Evolutionary conservation across 2,797 vertebrate genomes (phyloP).

Genomic region (Cygnus olor): DNA sequence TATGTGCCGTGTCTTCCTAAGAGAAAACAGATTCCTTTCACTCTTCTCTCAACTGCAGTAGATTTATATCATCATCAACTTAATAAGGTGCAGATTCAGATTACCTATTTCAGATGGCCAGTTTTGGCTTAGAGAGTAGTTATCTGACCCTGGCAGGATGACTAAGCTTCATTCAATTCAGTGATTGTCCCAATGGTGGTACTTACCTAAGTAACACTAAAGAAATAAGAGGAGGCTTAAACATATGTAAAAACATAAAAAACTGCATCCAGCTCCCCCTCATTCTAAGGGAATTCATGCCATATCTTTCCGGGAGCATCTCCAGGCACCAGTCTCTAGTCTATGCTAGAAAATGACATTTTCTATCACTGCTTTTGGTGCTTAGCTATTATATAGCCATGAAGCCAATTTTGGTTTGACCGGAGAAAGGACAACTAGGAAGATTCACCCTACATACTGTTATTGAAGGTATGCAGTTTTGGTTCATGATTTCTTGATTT

Average conservation of each 20-base stretch:
- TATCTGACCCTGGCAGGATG: neutral
- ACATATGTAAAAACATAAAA: neutral
- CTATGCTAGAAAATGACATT: neutral
- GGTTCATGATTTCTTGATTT: neutral
- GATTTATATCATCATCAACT: slow-evolving; percentile 10
- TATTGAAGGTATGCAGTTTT: neutral
- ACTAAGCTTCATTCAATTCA: neutral
- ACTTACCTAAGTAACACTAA: neutral
- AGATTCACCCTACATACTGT: neutral
- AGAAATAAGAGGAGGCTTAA: neutral
- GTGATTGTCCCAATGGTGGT: neutral
- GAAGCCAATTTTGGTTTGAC: neutral
- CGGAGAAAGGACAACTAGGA: neutral
- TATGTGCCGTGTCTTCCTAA: neutral
- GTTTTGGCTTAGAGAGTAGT: neutral
- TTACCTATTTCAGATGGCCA: neutral
- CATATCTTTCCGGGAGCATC: neutral
- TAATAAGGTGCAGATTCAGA: slow-evolving; percentile 19
- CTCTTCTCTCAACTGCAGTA: neutral
- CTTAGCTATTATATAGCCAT: neutral
- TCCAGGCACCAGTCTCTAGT: neutral
- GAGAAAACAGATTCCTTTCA: slow-evolving; percentile 26
- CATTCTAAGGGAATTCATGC: neutral
- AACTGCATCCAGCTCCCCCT: neutral
- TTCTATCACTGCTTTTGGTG: neutral